Conservation (phyloP, 1,140 invertebrate genomes). For the Medauroidea extradentata region DNA sequence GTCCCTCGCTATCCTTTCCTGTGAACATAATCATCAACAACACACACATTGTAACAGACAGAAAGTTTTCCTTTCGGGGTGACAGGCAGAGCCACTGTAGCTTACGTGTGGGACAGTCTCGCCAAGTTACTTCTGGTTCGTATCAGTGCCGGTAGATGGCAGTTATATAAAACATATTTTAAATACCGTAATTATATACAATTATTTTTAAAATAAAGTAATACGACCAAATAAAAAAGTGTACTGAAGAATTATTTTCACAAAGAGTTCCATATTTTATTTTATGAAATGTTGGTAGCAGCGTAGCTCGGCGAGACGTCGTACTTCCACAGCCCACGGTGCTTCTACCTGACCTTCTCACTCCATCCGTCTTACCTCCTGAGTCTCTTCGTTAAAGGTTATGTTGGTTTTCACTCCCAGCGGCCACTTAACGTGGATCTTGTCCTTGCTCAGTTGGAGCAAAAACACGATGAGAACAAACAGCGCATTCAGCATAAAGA, state of each 20-base stretch:
- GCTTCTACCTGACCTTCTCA: not conserved
- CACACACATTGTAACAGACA: not conserved
- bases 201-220: no score
- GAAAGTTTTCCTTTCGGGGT: conserved; percentile 37
- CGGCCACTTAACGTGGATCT: conserved; percentile 89
- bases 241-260: no score
- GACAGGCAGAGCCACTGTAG: conserved; percentile 32
- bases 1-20: conserved; percentile 82
- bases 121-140: conserved; percentile 8
- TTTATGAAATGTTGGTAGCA: no score
- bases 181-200: no score
- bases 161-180: no score
- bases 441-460: conserved; percentile 94
- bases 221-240: no score
- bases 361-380: conserved; percentile 66
- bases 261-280: no score
- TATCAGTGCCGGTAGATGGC: no score
- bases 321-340: no score
- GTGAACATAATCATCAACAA: conserved; percentile 44
- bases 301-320: no score
- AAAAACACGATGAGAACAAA: conserved; percentile 98
- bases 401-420: conserved; percentile 91
- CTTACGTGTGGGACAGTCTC: conserved; percentile 29
- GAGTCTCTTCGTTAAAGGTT: conserved; percentile 77
- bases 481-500: conserved; percentile 97